A percentile compares a stretch with the other conserved stretches of the same genome.
Conservation (phyloP, 2,113 vertebrate species). For the Sturnira hondurensis region DNA sequence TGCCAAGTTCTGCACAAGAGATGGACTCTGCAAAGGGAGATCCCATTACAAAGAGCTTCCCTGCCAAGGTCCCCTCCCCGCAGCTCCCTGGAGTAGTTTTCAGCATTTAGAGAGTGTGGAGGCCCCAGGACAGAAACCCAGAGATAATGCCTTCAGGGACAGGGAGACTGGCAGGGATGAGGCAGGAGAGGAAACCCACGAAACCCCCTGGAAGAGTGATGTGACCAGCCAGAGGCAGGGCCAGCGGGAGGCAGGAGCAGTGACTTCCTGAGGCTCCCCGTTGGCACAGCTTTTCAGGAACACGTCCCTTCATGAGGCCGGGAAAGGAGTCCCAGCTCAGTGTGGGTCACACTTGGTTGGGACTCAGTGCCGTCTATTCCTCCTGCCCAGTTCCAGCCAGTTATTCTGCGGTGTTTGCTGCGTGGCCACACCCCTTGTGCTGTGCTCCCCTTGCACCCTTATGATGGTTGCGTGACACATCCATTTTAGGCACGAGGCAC, state of each 20-base stretch:
- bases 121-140: background rate
- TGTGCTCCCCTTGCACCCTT: background rate
- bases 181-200: background rate
- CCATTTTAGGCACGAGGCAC: background rate
- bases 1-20: constrained; percentile 25
- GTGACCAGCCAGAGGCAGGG: background rate
- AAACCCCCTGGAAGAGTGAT: background rate
- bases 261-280: background rate
- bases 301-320: background rate
- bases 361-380: background rate
- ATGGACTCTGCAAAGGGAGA: background rate
- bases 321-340: background rate
- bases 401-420: background rate
- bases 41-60: constrained; percentile 9
- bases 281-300: background rate
- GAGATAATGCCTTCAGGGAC: background rate
- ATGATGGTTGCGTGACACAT: accelerated
- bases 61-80: background rate
- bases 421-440: accelerated
- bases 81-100: background rate
- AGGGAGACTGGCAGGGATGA: background rate
- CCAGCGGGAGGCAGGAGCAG: background rate
- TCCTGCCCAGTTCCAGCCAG: background rate
- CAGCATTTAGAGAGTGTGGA: background rate
- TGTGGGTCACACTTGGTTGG: background rate